Base-by-base conservation (phyloP, 2,888 invertebrate species). In the Plebejus argus region DNA sequence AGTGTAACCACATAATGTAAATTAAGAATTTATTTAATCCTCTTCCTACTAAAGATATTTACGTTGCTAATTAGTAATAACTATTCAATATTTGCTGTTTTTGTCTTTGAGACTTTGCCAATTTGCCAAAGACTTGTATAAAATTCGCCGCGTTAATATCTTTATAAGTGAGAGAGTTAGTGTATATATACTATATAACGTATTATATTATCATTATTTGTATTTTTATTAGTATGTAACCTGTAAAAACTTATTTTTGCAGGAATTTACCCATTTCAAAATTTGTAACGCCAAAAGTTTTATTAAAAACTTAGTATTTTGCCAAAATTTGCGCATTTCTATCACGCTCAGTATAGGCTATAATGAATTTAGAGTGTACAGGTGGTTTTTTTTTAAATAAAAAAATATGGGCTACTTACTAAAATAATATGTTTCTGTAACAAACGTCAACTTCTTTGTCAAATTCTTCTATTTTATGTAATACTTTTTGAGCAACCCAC, bases 311-410 rank as follows among this genome's bases (percentile, higher is more conserved):
- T 6, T 56, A 18, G 23, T 23, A 12, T 61, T 61, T 61, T 61
- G 23, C 61, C 61, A n/a, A 56, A 56, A 28, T n/a, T 61, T 12
- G 61, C 12, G 8, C 28, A 23, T 66, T 66, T 66, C 66, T 66
- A 66, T 66, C 66, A 66, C 66, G 66, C 66, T 66, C 66, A 66
- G 66, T 66, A 28, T 66, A 66, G 66, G 28, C 33, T 66, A 66
- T 66, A 6, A 15, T 1, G 6, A 66, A 66, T 66, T 15, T 15
- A 12, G 28, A 5, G 66, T 66, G 66, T 66, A 33, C 66, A 66
- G 66, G 66, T 5, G 18, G 5, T 53, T 53, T 18, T 53, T 53
- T 53, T n/a, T n/a, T n/a, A 28, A 28, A 28, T 45, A 45, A 10
- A 45, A 39, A 39, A 39, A 45, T 45, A 45, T 53, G 53, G 5